Evolutionary conservation across 2,888 invertebrate species (phyloP), one percentile per base, ranked within the genome.

Genomic region (Mesoligia furuncula): DNA sequence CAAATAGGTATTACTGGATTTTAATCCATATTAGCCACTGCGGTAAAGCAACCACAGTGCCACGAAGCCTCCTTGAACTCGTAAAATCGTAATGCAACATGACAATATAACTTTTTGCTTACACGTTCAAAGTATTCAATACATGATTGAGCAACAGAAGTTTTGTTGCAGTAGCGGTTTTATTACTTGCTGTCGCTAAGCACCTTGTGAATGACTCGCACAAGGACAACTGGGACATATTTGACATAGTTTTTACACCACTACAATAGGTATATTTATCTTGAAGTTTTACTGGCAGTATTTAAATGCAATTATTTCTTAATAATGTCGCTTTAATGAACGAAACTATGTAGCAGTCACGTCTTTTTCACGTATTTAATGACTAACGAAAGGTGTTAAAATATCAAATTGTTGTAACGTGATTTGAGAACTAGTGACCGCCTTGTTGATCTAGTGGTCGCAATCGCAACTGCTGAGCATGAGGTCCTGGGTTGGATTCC

Each of bases 171-270:
- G n/a, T 80, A 79, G 77, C 83, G 13, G 64, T 83, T 85, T 83
- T 83, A 79, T 84, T 87, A 51, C 81, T 51, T 31, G 74, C 79
- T 80, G 81, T 85, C 68, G 71, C 74, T 70, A 80, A 84, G 75
- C 78, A 81, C 72, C 74, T 70, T 77, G 39, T 72, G 20, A 85
- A 70, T 87, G 80, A 87, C 73, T 82, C 84, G 83, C 77, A 81
- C 87, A 79, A 84, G 85, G 86, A 83, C 88, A 84, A 85, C 54
- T 69, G 75, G 54, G 65, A 72, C 81, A 79, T 84, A 80, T 73
- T 72, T 80, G 77, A 80, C 82, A 85, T 84, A 70, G 69, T 82
- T 83, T 77, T 85, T 80, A 77, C 64, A 73, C 66, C 79, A 75
- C 70, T 61, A 78, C 75, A 78, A 83, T n/a, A n/a, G n/a, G n/a